Evolutionary conservation across 2,797 vertebrate genomes (phyloP).

Genomic region (Pogonophryne albipinna): DNA sequence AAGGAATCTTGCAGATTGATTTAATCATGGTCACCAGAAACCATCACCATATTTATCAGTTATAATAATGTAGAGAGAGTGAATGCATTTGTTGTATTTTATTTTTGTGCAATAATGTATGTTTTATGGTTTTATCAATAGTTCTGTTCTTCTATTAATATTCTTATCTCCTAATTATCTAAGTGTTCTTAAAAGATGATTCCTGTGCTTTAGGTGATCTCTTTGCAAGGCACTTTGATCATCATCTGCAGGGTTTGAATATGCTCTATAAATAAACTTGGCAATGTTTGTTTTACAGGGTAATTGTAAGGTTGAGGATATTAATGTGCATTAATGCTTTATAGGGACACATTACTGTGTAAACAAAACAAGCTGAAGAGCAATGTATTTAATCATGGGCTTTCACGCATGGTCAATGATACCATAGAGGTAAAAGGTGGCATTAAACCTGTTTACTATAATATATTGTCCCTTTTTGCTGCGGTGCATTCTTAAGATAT

Average conservation of each 20-base stretch:
- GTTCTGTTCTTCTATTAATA: no score
- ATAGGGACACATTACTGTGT: not conserved
- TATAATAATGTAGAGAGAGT: no score
- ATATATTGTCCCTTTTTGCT: not conserved
- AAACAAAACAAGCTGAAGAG: not conserved
- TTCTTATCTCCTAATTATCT: no score
- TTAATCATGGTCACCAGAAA: no score
- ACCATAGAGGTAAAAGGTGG: not conserved
- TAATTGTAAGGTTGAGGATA: not conserved
- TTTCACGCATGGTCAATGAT: not conserved
- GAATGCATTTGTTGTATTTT: not conserved
- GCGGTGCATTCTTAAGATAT: not conserved
- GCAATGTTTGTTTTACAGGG: no score
- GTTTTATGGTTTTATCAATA: not conserved
- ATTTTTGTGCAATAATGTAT: not conserved
- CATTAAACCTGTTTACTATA: not conserved
- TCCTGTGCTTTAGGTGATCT: not conserved
- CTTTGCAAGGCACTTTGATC: no score
- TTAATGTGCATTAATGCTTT: not conserved
- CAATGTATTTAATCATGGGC: not conserved
- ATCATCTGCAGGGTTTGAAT: no score
- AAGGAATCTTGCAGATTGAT: no score
- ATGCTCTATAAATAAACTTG: no score
- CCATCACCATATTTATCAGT: no score
- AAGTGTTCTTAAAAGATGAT: no score